Evolutionary conservation across 2,888 invertebrate genomes (phyloP).

Genomic region (Encarsia formosa): DNA sequence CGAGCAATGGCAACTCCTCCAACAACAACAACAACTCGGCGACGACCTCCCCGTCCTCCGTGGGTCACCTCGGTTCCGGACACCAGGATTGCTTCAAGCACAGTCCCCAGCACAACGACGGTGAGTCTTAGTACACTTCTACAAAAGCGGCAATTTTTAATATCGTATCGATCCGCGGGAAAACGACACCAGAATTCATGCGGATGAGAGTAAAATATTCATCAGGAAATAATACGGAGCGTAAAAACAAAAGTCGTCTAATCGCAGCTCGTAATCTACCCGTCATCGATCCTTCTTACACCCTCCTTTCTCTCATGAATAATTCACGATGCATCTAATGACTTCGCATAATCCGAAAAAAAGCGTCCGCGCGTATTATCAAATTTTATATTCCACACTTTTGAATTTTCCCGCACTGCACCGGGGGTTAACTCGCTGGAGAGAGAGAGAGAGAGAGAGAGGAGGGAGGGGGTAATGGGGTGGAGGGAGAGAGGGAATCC

Average conservation of each 20-base stretch:
- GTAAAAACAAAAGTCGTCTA: too few species aligned
- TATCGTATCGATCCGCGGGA: too few species aligned
- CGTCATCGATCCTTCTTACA: background rate
- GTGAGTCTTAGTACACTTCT: slow-evolving; percentile 35
- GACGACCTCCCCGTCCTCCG: slow-evolving; percentile 45
- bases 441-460: slow-evolving; percentile 2
- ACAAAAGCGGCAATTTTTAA: too few species aligned
- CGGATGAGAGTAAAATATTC: too few species aligned
- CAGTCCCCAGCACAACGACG: slow-evolving; percentile 49
- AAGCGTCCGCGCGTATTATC: too few species aligned
- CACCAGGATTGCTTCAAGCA: slow-evolving; percentile 50
- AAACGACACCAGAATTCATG: too few species aligned
- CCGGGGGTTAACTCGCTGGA: background rate
- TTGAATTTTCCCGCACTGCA: background rate
- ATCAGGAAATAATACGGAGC: too few species aligned
- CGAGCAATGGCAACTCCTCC: slow-evolving; percentile 2
- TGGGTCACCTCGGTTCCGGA: slow-evolving; percentile 40
- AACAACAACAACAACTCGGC: slow-evolving; percentile 29
- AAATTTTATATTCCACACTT: too few species aligned
- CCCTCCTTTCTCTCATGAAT: background rate
- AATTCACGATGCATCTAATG: background rate
- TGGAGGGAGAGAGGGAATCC: slow-evolving; percentile 18
- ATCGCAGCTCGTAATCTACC: too few species aligned
- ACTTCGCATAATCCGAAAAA: too few species aligned
- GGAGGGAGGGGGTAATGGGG: slow-evolving; percentile 2